These are phyloP conservation scores for Stenodema calcarata DNA, from an alignment of 2,888 invertebrate genomes.

Conservation along the genomic window DNA sequence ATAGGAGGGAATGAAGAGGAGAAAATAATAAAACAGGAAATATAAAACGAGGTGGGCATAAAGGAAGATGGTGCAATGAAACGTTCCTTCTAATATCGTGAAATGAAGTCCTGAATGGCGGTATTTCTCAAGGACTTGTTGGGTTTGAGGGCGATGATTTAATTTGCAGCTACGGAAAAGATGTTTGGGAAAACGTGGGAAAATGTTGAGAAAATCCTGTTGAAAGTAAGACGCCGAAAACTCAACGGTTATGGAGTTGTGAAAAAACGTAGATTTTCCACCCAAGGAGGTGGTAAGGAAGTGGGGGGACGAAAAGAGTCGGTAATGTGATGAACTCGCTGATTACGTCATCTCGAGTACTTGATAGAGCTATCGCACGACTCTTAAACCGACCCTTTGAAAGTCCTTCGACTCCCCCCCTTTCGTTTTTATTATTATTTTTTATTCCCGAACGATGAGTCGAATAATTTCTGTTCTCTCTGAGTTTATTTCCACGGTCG, in stretches of 20 bases:
- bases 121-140: background rate
- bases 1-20: background rate
- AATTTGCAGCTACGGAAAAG: background rate
- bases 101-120: background rate
- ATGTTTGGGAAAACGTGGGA: background rate
- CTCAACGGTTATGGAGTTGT: background rate
- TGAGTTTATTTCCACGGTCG: background rate
- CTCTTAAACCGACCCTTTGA: background rate
- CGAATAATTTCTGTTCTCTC: background rate
- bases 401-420: background rate
- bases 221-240: background rate
- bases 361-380: background rate
- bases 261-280: background rate
- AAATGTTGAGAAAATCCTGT: background rate
- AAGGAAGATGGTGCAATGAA: slow-evolving; percentile 2
- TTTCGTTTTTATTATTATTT: background rate
- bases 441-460: background rate
- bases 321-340: slow-evolving; percentile 4
- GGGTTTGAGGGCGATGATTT: background rate
- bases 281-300: background rate
- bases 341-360: background rate
- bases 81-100: background rate
- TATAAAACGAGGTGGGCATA: background rate
- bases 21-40: background rate
- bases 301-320: background rate